Percentiles rank a stretch among this genome's conserved stretches.
Evolutionary conservation across 2,797 vertebrate genomes (phyloP).

Genomic region (Coregonus ussuriensis): DNA sequence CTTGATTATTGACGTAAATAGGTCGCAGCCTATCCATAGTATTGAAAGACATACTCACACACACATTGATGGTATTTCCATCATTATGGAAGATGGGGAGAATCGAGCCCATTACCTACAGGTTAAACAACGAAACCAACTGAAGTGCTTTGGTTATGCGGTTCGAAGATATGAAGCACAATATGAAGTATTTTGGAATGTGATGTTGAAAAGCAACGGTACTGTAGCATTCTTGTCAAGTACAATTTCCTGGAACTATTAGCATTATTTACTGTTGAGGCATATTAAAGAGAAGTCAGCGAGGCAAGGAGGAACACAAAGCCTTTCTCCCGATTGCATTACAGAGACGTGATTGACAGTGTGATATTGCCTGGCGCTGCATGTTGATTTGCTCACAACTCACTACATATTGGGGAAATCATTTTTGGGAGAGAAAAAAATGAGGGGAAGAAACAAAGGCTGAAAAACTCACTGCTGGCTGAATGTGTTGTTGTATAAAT

Average conservation of each 20-base stretch:
- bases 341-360: conserved; percentile 58
- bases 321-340: conserved; percentile 58
- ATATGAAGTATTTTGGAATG: conserved; percentile 41
- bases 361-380: conserved; percentile 55
- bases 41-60: conserved; percentile 47
- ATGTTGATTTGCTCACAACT: conserved; percentile 54
- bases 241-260: conserved; percentile 71
- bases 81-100: conserved; percentile 53
- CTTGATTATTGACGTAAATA: conserved; percentile 52
- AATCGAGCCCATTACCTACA: conserved; percentile 60
- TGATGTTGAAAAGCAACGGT: conserved; percentile 65
- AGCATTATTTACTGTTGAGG: conserved; percentile 68
- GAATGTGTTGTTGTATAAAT: conserved; percentile 32
- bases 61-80: conserved; percentile 56
- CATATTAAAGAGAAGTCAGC: conserved; percentile 48
- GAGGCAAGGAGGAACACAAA: conserved; percentile 45
- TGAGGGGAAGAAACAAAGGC: conserved; percentile 23
- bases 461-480: conserved; percentile 23
- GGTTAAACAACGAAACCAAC: conserved; percentile 67
- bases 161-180: conserved; percentile 57
- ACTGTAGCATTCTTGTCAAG: conserved; percentile 63
- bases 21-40: conserved; percentile 59
- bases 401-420: conserved; percentile 43
- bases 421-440: conserved; percentile 38
- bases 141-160: conserved; percentile 64